A percentile compares a stretch with the other conserved stretches of the same genome.
phyloP scores from a whole-genome alignment of 2,888 invertebrate genomes.

The Polydrusus tereticollis region DNA sequence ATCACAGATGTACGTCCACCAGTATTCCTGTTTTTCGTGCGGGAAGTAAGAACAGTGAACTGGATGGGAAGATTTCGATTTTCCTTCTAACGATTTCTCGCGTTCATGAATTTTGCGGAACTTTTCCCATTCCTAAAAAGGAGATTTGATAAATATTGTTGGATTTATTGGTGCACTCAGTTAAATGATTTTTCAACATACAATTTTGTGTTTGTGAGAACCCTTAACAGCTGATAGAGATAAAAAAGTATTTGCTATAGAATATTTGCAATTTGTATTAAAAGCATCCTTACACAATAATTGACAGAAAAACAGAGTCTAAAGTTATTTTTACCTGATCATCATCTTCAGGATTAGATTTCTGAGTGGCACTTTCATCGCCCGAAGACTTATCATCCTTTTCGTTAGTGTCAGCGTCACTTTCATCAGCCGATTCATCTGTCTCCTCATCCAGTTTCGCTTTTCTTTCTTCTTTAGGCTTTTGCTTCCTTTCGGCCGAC shows the following conservation, averaged over 20 bases:
- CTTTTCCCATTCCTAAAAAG: constrained; percentile 85
- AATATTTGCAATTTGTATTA: no score
- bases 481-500: constrained; percentile 53
- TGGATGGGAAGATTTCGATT: constrained; percentile 93
- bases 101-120: constrained; percentile 90
- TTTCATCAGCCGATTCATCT: constrained; percentile 68
- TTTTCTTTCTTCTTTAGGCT: constrained; percentile 54
- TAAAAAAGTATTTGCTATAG: no score
- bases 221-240: no score
- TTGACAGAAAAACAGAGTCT: neutral
- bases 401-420: constrained; percentile 68
- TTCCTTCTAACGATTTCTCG: constrained; percentile 90
- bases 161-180: no score
- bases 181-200: no score
- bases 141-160: no score
- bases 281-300: no score
- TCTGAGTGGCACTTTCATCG: constrained; percentile 62
- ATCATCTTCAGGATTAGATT: constrained; percentile 63
- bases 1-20: constrained; percentile 99
- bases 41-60: constrained; percentile 98
- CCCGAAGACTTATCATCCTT: constrained; percentile 65
- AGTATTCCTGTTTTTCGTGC: constrained; percentile 96
- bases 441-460: constrained; percentile 54
- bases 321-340: constrained; percentile 60
- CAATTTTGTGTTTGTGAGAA: no score